These are phyloP conservation scores for Loripinus fragilis DNA, from an alignment of 2,888 invertebrate species.

Conservation along the genomic window DNA sequence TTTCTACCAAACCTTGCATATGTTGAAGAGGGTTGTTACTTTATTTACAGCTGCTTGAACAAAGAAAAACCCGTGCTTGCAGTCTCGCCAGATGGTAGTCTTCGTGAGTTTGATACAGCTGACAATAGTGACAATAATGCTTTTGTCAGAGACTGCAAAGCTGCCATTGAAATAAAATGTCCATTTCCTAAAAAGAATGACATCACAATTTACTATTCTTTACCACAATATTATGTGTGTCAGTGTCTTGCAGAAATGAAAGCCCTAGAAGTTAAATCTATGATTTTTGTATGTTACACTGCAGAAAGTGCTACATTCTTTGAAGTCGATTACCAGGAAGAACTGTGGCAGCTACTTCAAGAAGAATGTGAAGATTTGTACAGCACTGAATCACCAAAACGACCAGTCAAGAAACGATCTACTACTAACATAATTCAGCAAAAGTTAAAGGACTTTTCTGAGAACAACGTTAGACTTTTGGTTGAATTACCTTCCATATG, in stretches of 20 bases:
- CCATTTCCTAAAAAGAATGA: constrained; percentile 31
- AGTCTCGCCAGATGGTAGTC: constrained; percentile 45
- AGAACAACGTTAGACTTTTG: constrained; percentile 20
- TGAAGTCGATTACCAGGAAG: constrained; percentile 4
- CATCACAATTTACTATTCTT: constrained; percentile 23
- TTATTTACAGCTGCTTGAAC: constrained; percentile 16
- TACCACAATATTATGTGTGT: constrained; percentile 35
- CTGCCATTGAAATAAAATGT: constrained; percentile 39
- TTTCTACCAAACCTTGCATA: not conserved
- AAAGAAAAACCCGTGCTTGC: constrained; percentile 11
- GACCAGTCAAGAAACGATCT: not conserved
- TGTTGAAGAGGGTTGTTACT: constrained; percentile 41
- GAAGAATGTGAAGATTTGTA: constrained; percentile 1
- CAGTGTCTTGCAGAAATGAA: constrained; percentile 41
- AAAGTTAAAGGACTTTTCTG: constrained; percentile 5
- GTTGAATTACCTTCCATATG: constrained; percentile 28
- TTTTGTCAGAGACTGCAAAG: not conserved
- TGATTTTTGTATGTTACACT: constrained; percentile 39
- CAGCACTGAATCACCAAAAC: not conserved
- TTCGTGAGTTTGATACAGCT: not conserved
- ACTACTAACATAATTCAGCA: not conserved
- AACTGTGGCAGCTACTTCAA: not conserved
- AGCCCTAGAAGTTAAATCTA: constrained; percentile 13
- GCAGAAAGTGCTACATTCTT: constrained; percentile 37
- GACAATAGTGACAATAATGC: not conserved